Evolutionary conservation across 2,113 vertebrate species (phyloP).

Genomic region (Lophura nycthemera): DNA sequence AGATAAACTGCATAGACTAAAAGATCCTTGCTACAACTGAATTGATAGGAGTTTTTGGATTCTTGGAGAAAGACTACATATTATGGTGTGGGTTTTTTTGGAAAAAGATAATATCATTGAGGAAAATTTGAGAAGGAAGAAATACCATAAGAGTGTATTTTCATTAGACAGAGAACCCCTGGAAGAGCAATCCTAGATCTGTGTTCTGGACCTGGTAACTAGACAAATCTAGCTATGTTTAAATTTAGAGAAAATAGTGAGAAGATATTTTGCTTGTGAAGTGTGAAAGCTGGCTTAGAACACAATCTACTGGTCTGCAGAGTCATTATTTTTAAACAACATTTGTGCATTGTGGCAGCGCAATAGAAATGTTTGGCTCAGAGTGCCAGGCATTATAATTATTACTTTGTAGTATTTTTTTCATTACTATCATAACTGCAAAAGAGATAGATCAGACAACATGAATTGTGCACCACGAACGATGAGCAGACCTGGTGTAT

Average conservation of each 20-base stretch:
- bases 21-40: neutral
- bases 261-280: neutral
- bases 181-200: neutral
- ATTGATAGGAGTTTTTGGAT: neutral
- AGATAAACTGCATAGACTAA: neutral
- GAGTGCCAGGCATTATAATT: neutral
- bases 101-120: neutral
- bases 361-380: neutral
- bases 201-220: neutral
- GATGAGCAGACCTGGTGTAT: neutral
- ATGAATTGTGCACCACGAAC: neutral
- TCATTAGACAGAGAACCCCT: neutral
- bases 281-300: neutral
- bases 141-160: neutral
- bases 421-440: neutral
- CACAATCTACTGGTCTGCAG: neutral
- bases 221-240: neutral
- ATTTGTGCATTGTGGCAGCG: neutral
- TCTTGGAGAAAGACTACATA: neutral
- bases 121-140: neutral
- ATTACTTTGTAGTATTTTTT: neutral
- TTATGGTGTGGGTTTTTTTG: accelerated
- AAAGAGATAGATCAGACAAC: neutral
- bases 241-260: neutral
- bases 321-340: neutral